Conservation (phyloP, 2,113 vertebrate genomes). For the Odontophorus gujanensis region DNA sequence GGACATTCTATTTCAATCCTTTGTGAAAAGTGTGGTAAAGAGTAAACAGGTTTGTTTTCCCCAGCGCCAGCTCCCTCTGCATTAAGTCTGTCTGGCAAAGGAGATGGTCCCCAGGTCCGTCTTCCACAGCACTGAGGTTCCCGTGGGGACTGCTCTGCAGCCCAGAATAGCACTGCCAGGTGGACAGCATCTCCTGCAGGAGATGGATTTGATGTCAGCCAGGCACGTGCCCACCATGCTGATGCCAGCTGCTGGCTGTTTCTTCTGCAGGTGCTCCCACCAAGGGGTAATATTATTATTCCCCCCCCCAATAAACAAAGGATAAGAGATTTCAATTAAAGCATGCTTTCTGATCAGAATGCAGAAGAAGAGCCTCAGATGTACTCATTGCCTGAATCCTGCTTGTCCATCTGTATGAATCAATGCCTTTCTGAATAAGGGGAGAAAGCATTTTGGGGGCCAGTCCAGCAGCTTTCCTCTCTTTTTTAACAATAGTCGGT, state of each 20-base stretch:
- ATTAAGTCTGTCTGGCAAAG: background rate
- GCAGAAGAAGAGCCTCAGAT: background rate
- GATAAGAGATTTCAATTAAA: background rate
- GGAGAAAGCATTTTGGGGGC: background rate
- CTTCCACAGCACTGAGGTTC: background rate
- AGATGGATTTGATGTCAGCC: background rate
- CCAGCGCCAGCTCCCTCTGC: background rate
- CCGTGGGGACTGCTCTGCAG: background rate
- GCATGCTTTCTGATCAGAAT: background rate
- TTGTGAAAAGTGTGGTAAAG: background rate
- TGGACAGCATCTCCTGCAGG: background rate
- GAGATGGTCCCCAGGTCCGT: background rate
- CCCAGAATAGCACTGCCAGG: background rate
- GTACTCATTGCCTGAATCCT: background rate
- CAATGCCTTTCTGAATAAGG: background rate
- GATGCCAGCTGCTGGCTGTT: background rate
- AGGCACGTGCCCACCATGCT: background rate
- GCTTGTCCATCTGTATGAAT: background rate
- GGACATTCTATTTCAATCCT: slow-evolving; percentile 41
- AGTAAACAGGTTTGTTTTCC: slow-evolving; percentile 4
- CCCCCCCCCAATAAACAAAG: background rate
- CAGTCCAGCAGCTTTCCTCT: background rate
- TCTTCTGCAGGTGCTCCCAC: background rate
- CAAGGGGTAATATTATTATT: no score
- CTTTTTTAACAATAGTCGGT: background rate